Evolutionary conservation across 1,140 invertebrate species (phyloP).

Genomic region (Asobara japonica): DNA sequence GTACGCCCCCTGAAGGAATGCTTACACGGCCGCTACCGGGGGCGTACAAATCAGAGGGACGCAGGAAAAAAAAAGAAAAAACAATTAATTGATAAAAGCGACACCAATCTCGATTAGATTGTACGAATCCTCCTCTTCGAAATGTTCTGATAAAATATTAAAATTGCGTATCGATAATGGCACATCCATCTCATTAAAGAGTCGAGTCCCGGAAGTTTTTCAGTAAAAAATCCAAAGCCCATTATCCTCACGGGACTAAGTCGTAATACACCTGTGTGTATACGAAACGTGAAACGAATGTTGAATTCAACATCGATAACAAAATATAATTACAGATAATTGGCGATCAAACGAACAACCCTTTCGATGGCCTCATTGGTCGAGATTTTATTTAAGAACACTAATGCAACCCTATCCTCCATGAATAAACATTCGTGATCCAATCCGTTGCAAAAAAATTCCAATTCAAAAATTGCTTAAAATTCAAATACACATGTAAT

Average conservation of each 20-base stretch:
- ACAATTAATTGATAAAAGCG: too few relatives aligned
- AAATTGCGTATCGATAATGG: neutral
- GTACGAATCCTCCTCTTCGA: neutral
- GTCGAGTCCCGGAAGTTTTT: neutral
- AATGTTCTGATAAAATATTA: neutral
- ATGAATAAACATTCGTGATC: neutral
- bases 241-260: neutral
- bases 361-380: neutral
- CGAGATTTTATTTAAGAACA: neutral
- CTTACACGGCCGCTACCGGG: too few relatives aligned
- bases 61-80: too few relatives aligned
- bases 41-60: too few relatives aligned
- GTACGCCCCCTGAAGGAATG: too few relatives aligned
- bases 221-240: neutral
- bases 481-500: neutral
- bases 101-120: neutral
- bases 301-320: neutral
- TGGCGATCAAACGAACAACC: neutral
- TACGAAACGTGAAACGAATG: neutral
- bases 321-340: neutral
- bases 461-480: too few relatives aligned
- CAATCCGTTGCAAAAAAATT: neutral
- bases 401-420: neutral
- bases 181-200: neutral
- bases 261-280: neutral